These are phyloP conservation scores for Acutogordius australiensis DNA, from an alignment of 2,888 invertebrate species.

Conservation along the genomic window DNA sequence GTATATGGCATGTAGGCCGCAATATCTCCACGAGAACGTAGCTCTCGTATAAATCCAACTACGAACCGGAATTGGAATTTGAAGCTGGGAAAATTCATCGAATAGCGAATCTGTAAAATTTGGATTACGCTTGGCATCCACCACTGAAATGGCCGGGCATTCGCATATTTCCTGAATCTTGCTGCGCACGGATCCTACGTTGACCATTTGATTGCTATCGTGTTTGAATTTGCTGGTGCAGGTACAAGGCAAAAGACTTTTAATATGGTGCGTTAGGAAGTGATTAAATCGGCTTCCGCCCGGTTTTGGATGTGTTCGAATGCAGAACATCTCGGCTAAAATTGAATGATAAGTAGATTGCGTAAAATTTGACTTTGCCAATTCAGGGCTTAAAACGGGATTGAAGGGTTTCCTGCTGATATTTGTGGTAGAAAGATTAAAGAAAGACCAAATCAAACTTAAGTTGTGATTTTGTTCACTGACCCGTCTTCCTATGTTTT, in stretches of 20 bases:
- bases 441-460: too few species aligned
- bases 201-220: background rate
- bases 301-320: conserved; percentile 6
- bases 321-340: background rate
- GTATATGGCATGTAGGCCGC: background rate
- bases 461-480: too few species aligned
- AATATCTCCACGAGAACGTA: background rate
- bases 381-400: too few species aligned
- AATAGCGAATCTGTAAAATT: background rate
- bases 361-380: too few species aligned
- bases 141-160: too few species aligned
- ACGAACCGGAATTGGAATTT: background rate
- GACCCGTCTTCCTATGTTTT: too few species aligned
- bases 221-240: background rate
- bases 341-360: too few species aligned
- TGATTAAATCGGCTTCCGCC: background rate
- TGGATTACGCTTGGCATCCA: background rate
- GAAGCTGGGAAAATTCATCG: background rate
- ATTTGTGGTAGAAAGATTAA: too few species aligned
- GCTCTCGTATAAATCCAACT: background rate
- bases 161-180: background rate
- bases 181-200: background rate
- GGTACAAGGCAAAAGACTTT: background rate
- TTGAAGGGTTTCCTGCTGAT: too few species aligned
- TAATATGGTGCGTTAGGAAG: background rate